These are phyloP conservation scores for Lepidocolaptes lacrymiger DNA, from an alignment of 2,797 vertebrate genomes.

Conservation along the genomic window DNA sequence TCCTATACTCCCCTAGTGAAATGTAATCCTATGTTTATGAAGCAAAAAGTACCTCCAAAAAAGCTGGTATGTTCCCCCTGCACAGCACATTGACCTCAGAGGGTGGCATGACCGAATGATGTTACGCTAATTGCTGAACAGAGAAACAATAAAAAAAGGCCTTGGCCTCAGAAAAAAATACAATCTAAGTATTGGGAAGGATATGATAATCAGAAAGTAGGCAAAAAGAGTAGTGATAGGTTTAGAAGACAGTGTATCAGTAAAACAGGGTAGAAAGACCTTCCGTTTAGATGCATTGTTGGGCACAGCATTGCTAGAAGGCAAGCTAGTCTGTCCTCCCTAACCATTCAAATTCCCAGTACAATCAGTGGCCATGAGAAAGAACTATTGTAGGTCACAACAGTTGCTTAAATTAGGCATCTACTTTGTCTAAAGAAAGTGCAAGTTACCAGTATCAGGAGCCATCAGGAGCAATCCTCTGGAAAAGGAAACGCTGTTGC, in stretches of 20 bases:
- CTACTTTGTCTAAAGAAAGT: background rate
- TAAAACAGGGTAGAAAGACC: background rate
- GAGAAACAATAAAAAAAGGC: background rate
- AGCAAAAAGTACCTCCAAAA: background rate
- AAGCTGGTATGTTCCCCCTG: background rate
- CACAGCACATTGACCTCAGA: background rate
- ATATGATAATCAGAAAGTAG: background rate
- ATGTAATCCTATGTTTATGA: background rate
- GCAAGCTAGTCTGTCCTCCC: background rate
- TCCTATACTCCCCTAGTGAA: background rate
- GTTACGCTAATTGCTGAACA: fast-evolving
- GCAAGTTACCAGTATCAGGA: background rate
- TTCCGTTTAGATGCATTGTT: background rate
- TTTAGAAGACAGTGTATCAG: background rate
- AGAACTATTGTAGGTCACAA: background rate
- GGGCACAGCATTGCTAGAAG: background rate
- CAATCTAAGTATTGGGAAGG: background rate
- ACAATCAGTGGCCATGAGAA: background rate
- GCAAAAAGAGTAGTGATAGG: background rate
- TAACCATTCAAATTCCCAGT: background rate
- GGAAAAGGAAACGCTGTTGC: background rate
- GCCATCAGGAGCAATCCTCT: background rate
- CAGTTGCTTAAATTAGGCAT: background rate
- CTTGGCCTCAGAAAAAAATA: background rate
- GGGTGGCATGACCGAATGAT: background rate